phyloP scores from a whole-genome alignment of 2,797 vertebrate genomes.

The Channa striata region DNA sequence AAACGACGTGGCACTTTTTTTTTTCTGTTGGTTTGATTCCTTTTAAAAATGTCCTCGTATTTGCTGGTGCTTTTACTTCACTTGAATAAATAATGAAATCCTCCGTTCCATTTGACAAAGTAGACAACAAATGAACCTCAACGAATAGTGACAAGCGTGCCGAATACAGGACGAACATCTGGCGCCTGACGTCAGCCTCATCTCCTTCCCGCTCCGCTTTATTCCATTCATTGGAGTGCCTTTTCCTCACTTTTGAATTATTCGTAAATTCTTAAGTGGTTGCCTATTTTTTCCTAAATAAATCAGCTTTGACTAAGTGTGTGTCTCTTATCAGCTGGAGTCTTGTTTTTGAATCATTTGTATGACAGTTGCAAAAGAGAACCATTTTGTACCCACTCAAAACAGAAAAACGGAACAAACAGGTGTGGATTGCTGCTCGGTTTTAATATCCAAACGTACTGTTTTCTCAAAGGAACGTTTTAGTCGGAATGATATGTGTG shows the following conservation, averaged over 20 bases:
- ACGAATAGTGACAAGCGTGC: conserved; percentile 41
- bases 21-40: conserved; percentile 37
- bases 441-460: conserved; percentile 37
- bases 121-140: conserved; percentile 53
- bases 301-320: conserved; percentile 25
- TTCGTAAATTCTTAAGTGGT: conserved; percentile 12
- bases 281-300: conserved; percentile 23
- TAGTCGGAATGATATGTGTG: conserved; percentile 52
- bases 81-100: conserved; percentile 64
- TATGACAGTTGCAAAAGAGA: conserved; percentile 17
- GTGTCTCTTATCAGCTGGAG: conserved; percentile 22
- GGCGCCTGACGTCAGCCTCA: conserved; percentile 44
- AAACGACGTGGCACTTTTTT: conserved; percentile 59
- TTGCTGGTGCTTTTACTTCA: conserved; percentile 36
- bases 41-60: conserved; percentile 32
- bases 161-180: conserved; percentile 57
- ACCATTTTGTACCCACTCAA: conserved; percentile 11
- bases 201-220: not conserved
- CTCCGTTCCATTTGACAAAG: conserved; percentile 46
- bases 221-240: conserved; percentile 6
- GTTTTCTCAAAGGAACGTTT: conserved; percentile 55
- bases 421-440: conserved; percentile 9
- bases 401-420: not conserved
- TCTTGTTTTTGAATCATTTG: conserved; percentile 18
- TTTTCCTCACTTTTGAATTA: conserved; percentile 31